A percentile compares a stretch with the other conserved stretches of the same genome.
Conservation (phyloP, 2,113 vertebrate genomes). For the Natator depressus region DNA sequence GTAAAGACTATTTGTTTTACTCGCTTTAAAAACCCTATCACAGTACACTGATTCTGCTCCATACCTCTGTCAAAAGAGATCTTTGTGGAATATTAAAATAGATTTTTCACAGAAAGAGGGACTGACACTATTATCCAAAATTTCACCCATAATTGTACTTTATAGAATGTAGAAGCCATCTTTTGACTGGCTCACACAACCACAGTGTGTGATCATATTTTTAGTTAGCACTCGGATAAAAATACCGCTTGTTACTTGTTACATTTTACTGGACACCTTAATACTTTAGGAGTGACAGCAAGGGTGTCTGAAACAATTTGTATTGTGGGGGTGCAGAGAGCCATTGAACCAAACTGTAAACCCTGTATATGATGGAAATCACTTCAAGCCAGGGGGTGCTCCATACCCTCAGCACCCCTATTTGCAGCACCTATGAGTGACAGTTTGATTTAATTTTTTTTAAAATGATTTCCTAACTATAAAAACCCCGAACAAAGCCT, state of each 20-base stretch:
- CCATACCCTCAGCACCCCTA: neutral
- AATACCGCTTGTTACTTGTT: neutral
- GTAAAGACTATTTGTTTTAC: neutral
- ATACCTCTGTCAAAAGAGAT: neutral
- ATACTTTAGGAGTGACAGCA: neutral
- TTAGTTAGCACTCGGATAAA: constrained; percentile 38
- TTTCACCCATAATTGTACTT: neutral
- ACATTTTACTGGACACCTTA: neutral
- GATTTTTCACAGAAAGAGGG: neutral
- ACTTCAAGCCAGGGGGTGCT: no score
- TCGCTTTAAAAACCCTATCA: neutral
- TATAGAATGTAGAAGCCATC: constrained; percentile 10
- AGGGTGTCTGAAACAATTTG: neutral
- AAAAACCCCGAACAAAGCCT: constrained; percentile 63
- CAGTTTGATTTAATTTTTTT: constrained; percentile 7
- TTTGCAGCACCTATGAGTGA: neutral
- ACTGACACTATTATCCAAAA: neutral
- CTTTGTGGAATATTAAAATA: neutral
- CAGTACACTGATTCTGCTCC: neutral
- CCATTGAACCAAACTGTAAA: no score
- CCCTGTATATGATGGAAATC: no score
- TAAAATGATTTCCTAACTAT: neutral
- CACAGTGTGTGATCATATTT: neutral
- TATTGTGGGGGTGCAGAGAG: neutral
- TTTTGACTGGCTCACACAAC: neutral